Evolutionary conservation across 2,888 invertebrate species (phyloP).

Genomic region (Amphipoea lucens): DNA sequence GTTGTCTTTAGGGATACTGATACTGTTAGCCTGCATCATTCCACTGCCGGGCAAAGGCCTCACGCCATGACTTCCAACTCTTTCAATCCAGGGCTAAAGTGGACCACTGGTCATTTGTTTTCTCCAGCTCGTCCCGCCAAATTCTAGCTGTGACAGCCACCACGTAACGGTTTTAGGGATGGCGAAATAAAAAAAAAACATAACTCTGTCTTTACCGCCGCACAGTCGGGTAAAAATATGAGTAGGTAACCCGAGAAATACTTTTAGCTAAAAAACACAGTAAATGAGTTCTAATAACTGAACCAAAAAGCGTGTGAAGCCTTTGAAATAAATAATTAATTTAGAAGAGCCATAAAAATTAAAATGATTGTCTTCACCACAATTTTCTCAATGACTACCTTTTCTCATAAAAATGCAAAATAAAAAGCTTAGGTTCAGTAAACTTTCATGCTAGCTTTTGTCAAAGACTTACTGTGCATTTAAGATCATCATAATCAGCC

Average conservation of each 20-base stretch:
- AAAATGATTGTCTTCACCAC: background rate
- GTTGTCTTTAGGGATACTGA: background rate
- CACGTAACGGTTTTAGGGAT: too few relatives aligned
- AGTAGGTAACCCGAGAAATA: background rate
- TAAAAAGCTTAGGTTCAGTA: background rate
- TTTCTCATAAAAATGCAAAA: background rate
- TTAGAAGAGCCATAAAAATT: background rate
- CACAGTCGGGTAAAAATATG: background rate
- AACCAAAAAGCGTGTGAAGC: background rate
- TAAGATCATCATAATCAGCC: too few relatives aligned
- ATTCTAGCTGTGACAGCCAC: background rate
- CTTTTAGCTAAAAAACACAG: background rate
- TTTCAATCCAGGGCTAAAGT: too few relatives aligned
- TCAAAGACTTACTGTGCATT: too few relatives aligned
- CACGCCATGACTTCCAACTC: background rate
- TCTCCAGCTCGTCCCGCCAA: background rate
- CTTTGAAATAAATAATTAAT: background rate
- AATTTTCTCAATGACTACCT: background rate
- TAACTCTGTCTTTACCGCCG: background rate
- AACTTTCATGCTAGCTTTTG: background rate
- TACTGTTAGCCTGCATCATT: background rate
- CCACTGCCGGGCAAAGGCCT: background rate
- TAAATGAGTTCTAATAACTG: background rate
- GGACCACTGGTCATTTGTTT: background rate
- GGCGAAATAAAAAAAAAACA: background rate